Evolutionary conservation across 2,888 invertebrate genomes (phyloP).

Genomic region (Spilosoma lubricipeda): DNA sequence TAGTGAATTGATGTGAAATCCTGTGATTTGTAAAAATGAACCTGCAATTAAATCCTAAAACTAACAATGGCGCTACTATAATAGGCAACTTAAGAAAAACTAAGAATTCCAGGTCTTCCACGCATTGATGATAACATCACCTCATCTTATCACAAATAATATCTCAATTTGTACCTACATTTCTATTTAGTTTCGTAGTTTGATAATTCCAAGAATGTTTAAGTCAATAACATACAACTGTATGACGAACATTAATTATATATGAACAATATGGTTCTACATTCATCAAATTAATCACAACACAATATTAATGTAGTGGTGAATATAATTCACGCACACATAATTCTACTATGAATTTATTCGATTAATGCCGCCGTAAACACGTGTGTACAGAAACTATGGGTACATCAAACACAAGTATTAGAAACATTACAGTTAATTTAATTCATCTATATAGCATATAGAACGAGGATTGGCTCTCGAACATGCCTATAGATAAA

Average conservation of each 20-base stretch:
- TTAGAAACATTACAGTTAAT: not conserved
- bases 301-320: not conserved
- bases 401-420: not conserved
- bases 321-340: not conserved
- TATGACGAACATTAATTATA: not conserved
- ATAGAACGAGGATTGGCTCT: not conserved
- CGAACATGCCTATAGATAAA: no score
- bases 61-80: no score
- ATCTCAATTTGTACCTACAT: not conserved
- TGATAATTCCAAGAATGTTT: not conserved
- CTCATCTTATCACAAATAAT: not conserved
- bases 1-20: no score
- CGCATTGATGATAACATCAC: not conserved
- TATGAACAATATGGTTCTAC: not conserved
- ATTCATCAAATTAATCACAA: constrained; percentile 6
- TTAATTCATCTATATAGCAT: not conserved
- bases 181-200: not conserved
- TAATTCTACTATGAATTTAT: not conserved
- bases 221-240: not conserved
- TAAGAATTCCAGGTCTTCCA: no score
- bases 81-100: no score
- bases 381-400: not conserved
- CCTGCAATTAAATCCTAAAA: not conserved
- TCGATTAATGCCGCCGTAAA: not conserved
- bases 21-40: no score